Evolutionary conservation across 1,140 invertebrate species (phyloP).

Genomic region (Holotrichia oblita): DNA sequence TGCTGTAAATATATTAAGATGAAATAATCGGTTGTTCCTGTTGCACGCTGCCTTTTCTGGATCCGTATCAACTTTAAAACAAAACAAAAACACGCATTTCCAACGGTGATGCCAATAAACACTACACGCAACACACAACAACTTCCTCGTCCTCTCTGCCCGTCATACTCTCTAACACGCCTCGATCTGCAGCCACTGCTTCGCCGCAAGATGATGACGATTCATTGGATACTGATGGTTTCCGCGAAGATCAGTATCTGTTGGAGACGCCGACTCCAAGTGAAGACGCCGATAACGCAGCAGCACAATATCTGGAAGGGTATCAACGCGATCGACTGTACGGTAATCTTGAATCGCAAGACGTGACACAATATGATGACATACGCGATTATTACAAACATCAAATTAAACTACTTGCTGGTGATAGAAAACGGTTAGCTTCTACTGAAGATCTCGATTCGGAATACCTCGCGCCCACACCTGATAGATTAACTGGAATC

Average conservation of each 20-base stretch:
- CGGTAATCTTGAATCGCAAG: conserved; percentile 47
- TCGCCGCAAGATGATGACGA: conserved; percentile 66
- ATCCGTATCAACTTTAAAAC: conserved; percentile 24
- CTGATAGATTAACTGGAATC: conserved; percentile 50
- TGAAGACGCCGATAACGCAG: conserved; percentile 45
- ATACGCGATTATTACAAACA: conserved; percentile 58
- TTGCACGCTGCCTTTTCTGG: conserved; percentile 37
- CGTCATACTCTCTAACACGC: conserved; percentile 20
- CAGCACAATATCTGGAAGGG: conserved; percentile 44
- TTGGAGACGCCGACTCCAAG: conserved; percentile 61
- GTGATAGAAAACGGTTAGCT: conserved; percentile 57
- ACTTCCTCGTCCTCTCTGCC: not conserved
- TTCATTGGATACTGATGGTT: conserved; percentile 65
- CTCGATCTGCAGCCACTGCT: conserved; percentile 59
- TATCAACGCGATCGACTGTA: conserved; percentile 44
- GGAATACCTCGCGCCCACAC: conserved; percentile 51
- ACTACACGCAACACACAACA: not conserved
- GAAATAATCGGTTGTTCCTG: conserved; percentile 40
- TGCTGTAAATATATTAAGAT: conserved; percentile 46
- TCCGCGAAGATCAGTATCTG: conserved; percentile 62
- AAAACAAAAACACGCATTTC: not conserved
- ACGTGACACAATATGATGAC: conserved; percentile 57
- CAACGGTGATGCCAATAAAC: not conserved
- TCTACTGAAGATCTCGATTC: conserved; percentile 60
- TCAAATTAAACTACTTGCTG: conserved; percentile 54